Evolutionary conservation across 2,113 vertebrate genomes (phyloP), one percentile per base, ranked within the genome.

Genomic region (Anhinga anhinga): DNA sequence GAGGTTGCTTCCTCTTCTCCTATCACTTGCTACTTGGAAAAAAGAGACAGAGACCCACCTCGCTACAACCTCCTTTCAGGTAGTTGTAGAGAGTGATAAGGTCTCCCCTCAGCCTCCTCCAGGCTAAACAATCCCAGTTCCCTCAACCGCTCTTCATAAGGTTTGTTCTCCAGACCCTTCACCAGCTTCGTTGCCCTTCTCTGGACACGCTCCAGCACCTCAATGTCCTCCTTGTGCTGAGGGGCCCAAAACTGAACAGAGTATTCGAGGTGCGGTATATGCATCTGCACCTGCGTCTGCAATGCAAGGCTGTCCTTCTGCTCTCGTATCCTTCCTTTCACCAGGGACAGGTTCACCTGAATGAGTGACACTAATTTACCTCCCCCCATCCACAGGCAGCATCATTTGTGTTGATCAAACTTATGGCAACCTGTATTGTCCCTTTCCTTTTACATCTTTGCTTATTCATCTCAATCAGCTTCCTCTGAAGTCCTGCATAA

Each of bases 81-180:
- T 1, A 32, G 6, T 0, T 62, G 23, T 3, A n/a, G 13, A 45
- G 49, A 20, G 25, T 0, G 0, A 47, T 1, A 7, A 58, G 19
- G 34, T 63, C 12, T 27, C 4, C 15, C 9, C 15, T 69, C 13
- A 83, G 9, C 10, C 14, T 87, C 53, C 27, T 88, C 42, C 23
- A 77, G 26, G 2, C 11, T 79, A 13, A 82, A n/a, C 6, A 14
- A 0, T 3, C 4, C 3, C 50, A 91, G 56, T 3, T 81, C 34
- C 34, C 10, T 52, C 65, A 85, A 22, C 26, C 0, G 0, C 7
- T 38, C 11, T 34, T 65, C 45, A 14, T 1, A 6, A 2, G 4
- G 1, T 14, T 40, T 49, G 5, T 8, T 0, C 72, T 84, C 38
- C 2, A 73, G 53, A 15, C 4, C 44, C 10, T 21, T 40, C 9